phyloP scores from a whole-genome alignment of 2,113 vertebrate species.

The Poicephalus meyeri region DNA sequence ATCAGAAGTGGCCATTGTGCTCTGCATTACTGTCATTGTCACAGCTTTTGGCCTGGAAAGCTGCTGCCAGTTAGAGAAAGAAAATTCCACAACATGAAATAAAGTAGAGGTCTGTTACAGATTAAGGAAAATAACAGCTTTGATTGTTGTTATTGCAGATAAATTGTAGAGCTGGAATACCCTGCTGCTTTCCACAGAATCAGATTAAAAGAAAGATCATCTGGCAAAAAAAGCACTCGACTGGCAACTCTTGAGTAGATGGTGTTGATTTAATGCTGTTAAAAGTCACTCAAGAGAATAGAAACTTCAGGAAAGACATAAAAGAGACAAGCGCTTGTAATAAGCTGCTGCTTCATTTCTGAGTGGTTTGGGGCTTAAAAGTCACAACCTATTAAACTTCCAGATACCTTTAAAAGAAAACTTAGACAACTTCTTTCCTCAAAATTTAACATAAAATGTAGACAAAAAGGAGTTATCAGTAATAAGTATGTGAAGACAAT shows the following conservation, averaged over 20 bases:
- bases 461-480: background rate
- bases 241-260: background rate
- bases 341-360: slow-evolving; percentile 41
- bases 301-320: slow-evolving; percentile 42
- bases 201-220: slow-evolving; percentile 50
- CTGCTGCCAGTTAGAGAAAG: background rate
- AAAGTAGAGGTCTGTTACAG: slow-evolving; percentile 2
- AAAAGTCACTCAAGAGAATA: slow-evolving; percentile 27
- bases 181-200: slow-evolving; percentile 25
- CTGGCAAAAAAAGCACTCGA: slow-evolving; percentile 27
- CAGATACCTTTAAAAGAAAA: background rate
- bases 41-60: background rate
- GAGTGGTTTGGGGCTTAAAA: slow-evolving; percentile 7
- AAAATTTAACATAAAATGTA: background rate
- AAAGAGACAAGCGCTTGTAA: background rate
- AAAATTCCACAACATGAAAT: background rate
- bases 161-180: background rate
- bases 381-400: background rate
- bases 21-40: background rate
- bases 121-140: background rate
- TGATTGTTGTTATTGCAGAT: slow-evolving; percentile 8
- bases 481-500: background rate
- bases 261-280: slow-evolving; percentile 44
- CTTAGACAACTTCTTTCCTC: background rate
- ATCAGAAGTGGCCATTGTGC: background rate